Percentiles rank a stretch among this genome's conserved stretches.
Evolutionary conservation across 2,888 invertebrate genomes (phyloP).

Genomic region (Marronus borbonicus): DNA sequence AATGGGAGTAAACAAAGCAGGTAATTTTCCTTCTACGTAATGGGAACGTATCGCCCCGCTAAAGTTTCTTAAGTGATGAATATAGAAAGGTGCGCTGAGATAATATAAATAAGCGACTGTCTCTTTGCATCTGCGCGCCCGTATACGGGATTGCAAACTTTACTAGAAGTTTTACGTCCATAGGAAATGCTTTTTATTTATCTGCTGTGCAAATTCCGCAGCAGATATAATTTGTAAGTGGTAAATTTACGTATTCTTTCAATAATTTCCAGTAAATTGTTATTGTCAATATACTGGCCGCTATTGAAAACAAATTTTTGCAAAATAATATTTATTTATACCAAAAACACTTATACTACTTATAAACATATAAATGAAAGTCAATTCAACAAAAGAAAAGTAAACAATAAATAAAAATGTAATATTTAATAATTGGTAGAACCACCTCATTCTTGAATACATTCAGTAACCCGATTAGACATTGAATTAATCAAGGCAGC

Average conservation of each 20-base stretch:
- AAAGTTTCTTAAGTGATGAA: constrained; percentile 31
- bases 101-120: constrained; percentile 9
- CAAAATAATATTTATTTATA: too few species aligned
- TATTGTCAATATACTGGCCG: too few species aligned
- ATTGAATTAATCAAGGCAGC: too few species aligned
- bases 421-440: too few species aligned
- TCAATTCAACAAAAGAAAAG: too few species aligned
- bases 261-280: background rate
- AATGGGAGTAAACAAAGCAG: constrained; percentile 44
- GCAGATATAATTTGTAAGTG: background rate
- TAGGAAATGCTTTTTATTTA: background rate
- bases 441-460: too few species aligned
- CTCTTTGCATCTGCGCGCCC: background rate
- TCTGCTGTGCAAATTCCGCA: background rate
- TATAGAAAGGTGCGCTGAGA: constrained; percentile 17
- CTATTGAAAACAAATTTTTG: too few species aligned
- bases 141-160: background rate
- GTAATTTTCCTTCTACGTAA: constrained; percentile 36
- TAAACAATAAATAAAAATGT: too few species aligned
- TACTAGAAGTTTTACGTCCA: background rate
- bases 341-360: too few species aligned
- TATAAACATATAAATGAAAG: too few species aligned
- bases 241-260: background rate
- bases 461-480: too few species aligned
- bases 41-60: constrained; percentile 37